Evolutionary conservation across 1,140 invertebrate genomes (phyloP).

Genomic region (Apocrypta bakeri): DNA sequence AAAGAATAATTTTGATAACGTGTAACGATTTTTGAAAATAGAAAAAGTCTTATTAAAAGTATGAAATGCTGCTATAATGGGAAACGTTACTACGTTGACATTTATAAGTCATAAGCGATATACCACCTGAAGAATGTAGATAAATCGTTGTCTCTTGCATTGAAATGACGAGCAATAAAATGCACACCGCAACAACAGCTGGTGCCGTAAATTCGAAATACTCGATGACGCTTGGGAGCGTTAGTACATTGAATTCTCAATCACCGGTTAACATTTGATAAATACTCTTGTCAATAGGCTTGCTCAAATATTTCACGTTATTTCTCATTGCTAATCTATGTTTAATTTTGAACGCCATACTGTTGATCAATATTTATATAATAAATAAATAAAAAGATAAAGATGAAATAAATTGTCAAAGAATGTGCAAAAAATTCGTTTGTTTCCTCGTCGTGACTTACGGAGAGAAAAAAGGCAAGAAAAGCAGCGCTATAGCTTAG

Average conservation of each 20-base stretch:
- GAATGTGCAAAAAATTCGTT: no score
- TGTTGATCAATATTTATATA: no score
- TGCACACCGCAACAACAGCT: not conserved
- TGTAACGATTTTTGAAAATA: no score
- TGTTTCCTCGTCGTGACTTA: no score
- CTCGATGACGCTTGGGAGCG: not conserved
- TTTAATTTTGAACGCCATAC: no score
- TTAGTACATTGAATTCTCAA: conserved; percentile 16
- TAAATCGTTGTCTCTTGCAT: not conserved
- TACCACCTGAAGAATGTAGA: not conserved
- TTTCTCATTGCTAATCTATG: no score
- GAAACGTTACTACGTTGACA: not conserved
- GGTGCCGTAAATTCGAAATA: conserved; percentile 1
- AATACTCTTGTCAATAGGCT: not conserved
- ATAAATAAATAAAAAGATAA: no score
- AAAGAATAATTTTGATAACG: no score
- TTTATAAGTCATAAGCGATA: not conserved
- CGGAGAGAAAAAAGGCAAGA: no score
- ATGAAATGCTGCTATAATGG: not conserved
- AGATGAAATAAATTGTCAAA: no score
- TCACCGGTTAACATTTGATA: conserved; percentile 4
- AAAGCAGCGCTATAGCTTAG: no score
- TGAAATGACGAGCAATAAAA: not conserved
- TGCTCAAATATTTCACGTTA: not conserved
- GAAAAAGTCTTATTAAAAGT: no score